Evolutionary conservation across 2,888 invertebrate genomes (phyloP).

Genomic region (Pseudococcus viburni): DNA sequence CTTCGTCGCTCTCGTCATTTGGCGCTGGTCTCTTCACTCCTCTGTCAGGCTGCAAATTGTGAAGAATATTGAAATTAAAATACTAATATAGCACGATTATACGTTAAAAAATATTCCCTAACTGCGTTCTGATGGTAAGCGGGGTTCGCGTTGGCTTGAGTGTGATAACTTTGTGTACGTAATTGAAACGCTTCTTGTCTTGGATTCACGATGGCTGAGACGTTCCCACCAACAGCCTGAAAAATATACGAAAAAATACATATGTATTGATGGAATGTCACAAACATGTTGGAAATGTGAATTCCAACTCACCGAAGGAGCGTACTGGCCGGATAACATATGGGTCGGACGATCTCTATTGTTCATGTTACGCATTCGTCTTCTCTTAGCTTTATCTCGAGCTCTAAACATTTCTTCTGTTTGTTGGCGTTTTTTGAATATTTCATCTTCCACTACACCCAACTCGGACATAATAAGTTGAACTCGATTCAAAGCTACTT

Average conservation of each 20-base stretch:
- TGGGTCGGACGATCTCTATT: conserved; percentile 78
- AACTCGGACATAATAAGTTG: conserved; percentile 95
- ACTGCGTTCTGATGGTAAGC: neutral
- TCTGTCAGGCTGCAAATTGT: neutral
- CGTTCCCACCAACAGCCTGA: conserved; percentile 73
- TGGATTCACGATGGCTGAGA: conserved; percentile 77
- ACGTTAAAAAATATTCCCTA: neutral
- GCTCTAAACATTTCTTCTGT: conserved; percentile 87
- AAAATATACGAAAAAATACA: neutral
- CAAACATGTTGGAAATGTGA: conserved; percentile 21
- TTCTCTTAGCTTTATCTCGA: conserved; percentile 81
- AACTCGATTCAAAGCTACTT: conserved; percentile 92
- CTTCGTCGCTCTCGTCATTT: conserved; percentile 69
- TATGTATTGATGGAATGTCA: neutral
- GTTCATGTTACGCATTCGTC: conserved; percentile 73
- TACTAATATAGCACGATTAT: neutral
- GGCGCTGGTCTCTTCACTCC: conserved; percentile 66
- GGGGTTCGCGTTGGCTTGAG: conserved; percentile 1
- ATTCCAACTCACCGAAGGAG: conserved; percentile 76
- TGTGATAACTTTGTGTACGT: conserved; percentile 73
- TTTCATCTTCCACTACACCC: conserved; percentile 95
- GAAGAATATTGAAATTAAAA: neutral
- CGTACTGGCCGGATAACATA: conserved; percentile 83
- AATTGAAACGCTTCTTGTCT: conserved; percentile 84
- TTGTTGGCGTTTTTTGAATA: conserved; percentile 92